Evolutionary conservation across 2,797 vertebrate species (phyloP).

Genomic region (Anableps anableps): DNA sequence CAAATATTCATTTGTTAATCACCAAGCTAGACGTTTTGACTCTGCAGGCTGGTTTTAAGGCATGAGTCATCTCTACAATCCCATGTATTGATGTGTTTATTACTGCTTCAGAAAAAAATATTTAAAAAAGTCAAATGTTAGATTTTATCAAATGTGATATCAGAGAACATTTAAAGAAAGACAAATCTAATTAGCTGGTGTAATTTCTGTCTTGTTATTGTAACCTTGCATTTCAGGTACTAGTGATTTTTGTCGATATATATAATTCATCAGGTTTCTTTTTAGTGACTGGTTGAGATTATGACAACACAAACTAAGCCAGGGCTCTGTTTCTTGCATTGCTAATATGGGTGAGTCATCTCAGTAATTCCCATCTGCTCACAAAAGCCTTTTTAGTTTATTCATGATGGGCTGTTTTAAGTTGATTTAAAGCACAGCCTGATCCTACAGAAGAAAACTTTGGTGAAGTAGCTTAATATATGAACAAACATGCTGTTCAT

Average conservation of each 20-base stretch:
- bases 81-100: slow-evolving; percentile 20
- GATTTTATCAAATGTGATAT: not conserved
- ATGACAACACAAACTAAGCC: slow-evolving; percentile 20
- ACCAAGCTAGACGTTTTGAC: not conserved
- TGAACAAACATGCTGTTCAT: not conserved
- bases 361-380: slow-evolving; percentile 20
- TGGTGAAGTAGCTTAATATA: not conserved
- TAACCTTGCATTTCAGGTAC: not conserved
- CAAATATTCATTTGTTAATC: not conserved
- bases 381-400: slow-evolving; percentile 17
- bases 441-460: not conserved
- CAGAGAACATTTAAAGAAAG: not conserved
- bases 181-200: not conserved
- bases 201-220: not conserved
- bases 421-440: not conserved
- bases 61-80: slow-evolving; percentile 37
- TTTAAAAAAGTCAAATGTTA: not conserved
- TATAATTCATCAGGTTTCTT: not conserved
- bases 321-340: slow-evolving; percentile 11
- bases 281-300: slow-evolving; percentile 7
- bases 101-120: slow-evolving; percentile 6
- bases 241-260: not conserved
- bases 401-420: not conserved
- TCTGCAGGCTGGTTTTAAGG: slow-evolving; percentile 8
- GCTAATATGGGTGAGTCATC: slow-evolving; percentile 39